Evolutionary conservation across 2,888 invertebrate genomes (phyloP).

Genomic region (Anticlea derivata): DNA sequence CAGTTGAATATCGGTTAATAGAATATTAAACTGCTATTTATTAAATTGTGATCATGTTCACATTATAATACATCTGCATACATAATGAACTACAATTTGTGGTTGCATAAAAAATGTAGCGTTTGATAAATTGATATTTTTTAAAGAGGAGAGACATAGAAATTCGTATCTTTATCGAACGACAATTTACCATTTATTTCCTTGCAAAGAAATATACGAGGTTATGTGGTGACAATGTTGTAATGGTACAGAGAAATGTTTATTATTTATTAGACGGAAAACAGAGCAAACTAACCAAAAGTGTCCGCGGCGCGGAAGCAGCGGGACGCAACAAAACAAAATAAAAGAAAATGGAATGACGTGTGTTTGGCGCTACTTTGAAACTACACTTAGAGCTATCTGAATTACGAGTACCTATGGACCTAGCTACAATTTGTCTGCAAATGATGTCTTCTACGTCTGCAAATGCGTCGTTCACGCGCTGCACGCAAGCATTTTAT

Average conservation of each 20-base stretch:
- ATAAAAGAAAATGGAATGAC: constrained; percentile 75
- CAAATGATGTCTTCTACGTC: no score
- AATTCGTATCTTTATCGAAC: background rate
- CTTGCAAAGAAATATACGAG: constrained; percentile 5
- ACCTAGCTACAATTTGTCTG: constrained; percentile 24
- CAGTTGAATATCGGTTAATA: constrained; percentile 62
- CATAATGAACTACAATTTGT: constrained; percentile 40
- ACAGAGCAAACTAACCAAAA: constrained; percentile 82
- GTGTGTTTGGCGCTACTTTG: constrained; percentile 57
- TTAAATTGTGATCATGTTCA: constrained; percentile 55
- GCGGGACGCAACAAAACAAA: constrained; percentile 74
- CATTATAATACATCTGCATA: constrained; percentile 62
- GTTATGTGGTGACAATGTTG: constrained; percentile 13
- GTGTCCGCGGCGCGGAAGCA: constrained; percentile 79
- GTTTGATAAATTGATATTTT: constrained; percentile 30
- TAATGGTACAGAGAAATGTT: constrained; percentile 53
- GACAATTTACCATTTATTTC: background rate
- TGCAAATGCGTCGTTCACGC: no score
- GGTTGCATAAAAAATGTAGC: constrained; percentile 28
- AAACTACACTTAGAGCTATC: constrained; percentile 48
- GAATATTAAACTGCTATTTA: constrained; percentile 70
- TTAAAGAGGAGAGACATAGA: constrained; percentile 6
- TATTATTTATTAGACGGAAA: constrained; percentile 81
- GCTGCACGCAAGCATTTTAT: no score
- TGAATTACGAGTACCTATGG: constrained; percentile 10